These are phyloP conservation scores for Athalia cordata DNA, from an alignment of 2,888 invertebrate species.

Conservation along the genomic window DNA sequence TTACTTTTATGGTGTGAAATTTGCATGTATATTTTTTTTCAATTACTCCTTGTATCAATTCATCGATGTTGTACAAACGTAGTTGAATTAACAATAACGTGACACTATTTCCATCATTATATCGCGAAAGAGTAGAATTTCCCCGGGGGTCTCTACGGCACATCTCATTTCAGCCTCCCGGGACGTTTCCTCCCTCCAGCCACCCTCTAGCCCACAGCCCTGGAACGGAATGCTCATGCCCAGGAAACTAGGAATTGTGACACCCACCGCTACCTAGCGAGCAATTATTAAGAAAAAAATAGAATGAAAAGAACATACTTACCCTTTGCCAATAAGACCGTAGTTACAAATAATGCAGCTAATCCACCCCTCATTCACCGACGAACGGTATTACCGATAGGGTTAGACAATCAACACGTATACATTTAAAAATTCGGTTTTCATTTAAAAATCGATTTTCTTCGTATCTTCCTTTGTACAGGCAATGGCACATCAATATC, in stretches of 20 bases:
- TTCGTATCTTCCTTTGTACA: not conserved
- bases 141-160: conserved; percentile 29
- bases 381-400: too few species aligned
- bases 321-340: conserved; percentile 19
- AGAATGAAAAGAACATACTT: not conserved
- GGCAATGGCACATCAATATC: conserved; percentile 13
- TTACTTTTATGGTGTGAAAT: not conserved
- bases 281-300: too few species aligned
- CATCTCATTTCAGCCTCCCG: conserved; percentile 46
- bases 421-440: not conserved
- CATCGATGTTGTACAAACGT: not conserved
- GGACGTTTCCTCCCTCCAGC: conserved; percentile 35
- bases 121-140: conserved; percentile 40
- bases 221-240: conserved; percentile 31
- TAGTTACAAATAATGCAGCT: not conserved
- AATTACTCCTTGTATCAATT: not conserved
- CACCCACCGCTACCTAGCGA: conserved; percentile 18
- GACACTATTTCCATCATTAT: conserved; percentile 23
- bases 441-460: not conserved
- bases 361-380: too few species aligned
- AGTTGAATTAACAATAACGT: conserved; percentile 12
- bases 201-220: not conserved
- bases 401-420: not conserved
- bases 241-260: conserved; percentile 20
- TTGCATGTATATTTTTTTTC: not conserved